Evolutionary conservation across 2,797 vertebrate genomes (phyloP).

Genomic region (Centropyge bicolor): DNA sequence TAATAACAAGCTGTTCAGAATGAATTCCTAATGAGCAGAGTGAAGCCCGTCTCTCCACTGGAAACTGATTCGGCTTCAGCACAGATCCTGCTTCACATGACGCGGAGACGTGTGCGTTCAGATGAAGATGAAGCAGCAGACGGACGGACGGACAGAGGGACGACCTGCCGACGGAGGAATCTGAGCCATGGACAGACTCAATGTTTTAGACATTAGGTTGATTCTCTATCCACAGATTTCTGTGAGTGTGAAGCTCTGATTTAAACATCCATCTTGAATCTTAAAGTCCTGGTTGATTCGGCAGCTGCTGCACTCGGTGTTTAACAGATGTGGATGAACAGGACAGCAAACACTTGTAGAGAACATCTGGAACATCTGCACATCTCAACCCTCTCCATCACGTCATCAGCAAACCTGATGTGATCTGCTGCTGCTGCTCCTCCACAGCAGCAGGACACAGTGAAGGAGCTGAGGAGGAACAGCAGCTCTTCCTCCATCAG

Average conservation of each 20-base stretch:
- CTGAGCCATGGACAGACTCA: not conserved
- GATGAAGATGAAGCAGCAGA: too few relatives aligned
- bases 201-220: not conserved
- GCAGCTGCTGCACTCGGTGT: too few relatives aligned
- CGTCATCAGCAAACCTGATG: too few relatives aligned
- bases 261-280: not conserved
- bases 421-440: too few relatives aligned
- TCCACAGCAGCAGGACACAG: too few relatives aligned
- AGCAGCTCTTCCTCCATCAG: too few relatives aligned
- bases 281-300: too few relatives aligned
- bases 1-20: constrained; percentile 84
- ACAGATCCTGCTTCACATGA: constrained; percentile 23
- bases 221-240: not conserved
- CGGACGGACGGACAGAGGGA: not conserved
- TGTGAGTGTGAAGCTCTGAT: not conserved
- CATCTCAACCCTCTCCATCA: too few relatives aligned
- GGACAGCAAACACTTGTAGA: too few relatives aligned
- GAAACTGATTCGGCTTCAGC: constrained; percentile 29
- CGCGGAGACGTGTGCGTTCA: constrained; percentile 6
- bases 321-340: not conserved
- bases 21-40: constrained; percentile 76
- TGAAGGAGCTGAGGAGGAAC: too few relatives aligned
- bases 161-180: constrained; percentile 19
- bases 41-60: constrained; percentile 51
- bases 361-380: too few relatives aligned